phyloP scores from a whole-genome alignment of 2,888 invertebrate genomes.

The Atrina japonica region DNA sequence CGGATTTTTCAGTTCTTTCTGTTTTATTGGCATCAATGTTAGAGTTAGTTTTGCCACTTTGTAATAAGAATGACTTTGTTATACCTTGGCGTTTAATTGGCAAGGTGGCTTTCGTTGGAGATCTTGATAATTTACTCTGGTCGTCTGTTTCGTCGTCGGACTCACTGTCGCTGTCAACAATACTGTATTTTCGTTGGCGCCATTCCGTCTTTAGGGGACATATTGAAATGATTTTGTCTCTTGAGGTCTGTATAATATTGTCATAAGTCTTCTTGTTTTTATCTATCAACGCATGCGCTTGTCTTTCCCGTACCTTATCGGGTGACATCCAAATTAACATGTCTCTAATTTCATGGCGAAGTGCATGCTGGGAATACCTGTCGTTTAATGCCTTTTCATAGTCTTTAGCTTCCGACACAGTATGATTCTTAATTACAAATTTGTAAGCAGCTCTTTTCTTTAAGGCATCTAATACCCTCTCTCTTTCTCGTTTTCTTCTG shows the following conservation, averaged over 20 bases:
- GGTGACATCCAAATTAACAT: slow-evolving; percentile 62
- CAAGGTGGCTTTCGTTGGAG: slow-evolving; percentile 7
- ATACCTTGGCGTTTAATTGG: slow-evolving; percentile 23
- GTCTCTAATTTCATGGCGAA: slow-evolving; percentile 58
- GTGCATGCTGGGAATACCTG: slow-evolving; percentile 52
- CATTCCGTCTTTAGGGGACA: slow-evolving; percentile 21
- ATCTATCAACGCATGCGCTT: slow-evolving; percentile 49
- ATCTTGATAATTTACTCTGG: neutral
- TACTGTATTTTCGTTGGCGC: neutral
- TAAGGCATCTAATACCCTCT: slow-evolving; percentile 45
- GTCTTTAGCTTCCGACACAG: slow-evolving; percentile 47
- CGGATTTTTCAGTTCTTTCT: neutral
- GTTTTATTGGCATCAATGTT: neutral
- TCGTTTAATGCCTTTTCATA: slow-evolving; percentile 59
- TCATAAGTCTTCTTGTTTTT: slow-evolving; percentile 50
- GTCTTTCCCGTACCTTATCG: slow-evolving; percentile 52
- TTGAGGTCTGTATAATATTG: slow-evolving; percentile 29
- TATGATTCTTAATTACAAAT: slow-evolving; percentile 58
- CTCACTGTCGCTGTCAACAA: slow-evolving; percentile 14
- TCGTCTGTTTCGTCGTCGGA: slow-evolving; percentile 15
- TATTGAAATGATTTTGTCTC: slow-evolving; percentile 27
- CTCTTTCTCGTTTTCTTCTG: slow-evolving; percentile 43
- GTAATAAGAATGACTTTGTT: slow-evolving; percentile 23
- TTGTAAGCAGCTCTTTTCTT: slow-evolving; percentile 62
- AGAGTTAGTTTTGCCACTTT: neutral